phyloP scores from a whole-genome alignment of 2,797 vertebrate genomes.

The Rhadinocentrus ornatus region DNA sequence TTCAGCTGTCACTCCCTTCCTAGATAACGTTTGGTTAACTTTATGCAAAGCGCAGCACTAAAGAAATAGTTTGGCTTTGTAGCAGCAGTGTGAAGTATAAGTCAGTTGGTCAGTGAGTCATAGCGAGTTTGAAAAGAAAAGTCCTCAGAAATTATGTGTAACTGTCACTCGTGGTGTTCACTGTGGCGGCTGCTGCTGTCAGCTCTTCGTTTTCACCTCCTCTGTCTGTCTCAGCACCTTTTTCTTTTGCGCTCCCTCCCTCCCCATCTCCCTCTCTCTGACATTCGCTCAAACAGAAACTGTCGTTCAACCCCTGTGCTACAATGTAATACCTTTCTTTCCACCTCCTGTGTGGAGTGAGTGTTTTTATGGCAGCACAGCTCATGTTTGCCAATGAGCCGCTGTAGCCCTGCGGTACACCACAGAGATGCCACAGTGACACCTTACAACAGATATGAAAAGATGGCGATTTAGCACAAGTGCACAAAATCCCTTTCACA shows the following conservation, averaged over 20 bases:
- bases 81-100: conserved; percentile 16
- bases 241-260: not conserved
- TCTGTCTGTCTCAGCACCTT: conserved; percentile 50
- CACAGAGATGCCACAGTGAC: conserved; percentile 19
- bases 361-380: conserved; percentile 44
- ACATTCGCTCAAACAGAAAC: conserved; percentile 48
- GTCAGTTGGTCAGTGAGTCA: conserved; percentile 29
- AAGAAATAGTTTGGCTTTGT: conserved; percentile 23
- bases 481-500: conserved; percentile 7
- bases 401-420: conserved; percentile 6
- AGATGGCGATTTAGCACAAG: conserved; percentile 2
- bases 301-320: conserved; percentile 54
- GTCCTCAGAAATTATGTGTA: conserved; percentile 38
- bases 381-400: conserved; percentile 70
- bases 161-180: conserved; percentile 30
- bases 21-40: conserved; percentile 12
- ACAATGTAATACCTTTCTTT: conserved; percentile 43
- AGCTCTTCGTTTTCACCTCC: conserved; percentile 39
- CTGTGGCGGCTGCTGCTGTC: conserved; percentile 51
- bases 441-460: conserved; percentile 25
- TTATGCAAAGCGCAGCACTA: conserved; percentile 18
- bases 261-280: conserved; percentile 15
- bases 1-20: not conserved
- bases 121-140: conserved; percentile 36
- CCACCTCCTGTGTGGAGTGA: conserved; percentile 37